phyloP scores from a whole-genome alignment of 2,113 vertebrate genomes.

The Sinocyclocheilus anshuiensis region DNA sequence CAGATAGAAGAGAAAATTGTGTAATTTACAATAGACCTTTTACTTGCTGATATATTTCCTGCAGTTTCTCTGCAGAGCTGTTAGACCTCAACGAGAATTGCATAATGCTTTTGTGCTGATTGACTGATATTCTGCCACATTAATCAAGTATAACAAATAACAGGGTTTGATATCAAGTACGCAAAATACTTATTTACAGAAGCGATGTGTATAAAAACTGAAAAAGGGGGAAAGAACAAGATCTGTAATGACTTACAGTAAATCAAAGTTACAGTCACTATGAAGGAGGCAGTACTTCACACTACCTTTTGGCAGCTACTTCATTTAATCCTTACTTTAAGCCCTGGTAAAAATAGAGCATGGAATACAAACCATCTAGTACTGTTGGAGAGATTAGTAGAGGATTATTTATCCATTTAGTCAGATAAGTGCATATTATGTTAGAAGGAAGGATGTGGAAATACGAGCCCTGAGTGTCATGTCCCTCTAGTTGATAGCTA shows the following conservation, averaged over 20 bases:
- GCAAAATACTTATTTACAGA: not conserved
- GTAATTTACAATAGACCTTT: conserved; percentile 29
- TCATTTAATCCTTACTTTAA: conserved; percentile 67
- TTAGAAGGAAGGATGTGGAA: conserved; percentile 33
- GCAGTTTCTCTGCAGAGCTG: conserved; percentile 9
- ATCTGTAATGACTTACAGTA: conserved; percentile 28
- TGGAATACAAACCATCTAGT: conserved; percentile 52
- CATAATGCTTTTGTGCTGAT: conserved; percentile 9
- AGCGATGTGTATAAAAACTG: not conserved
- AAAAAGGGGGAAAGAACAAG: conserved; percentile 7
- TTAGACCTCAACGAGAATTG: not conserved
- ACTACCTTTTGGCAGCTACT: conserved; percentile 39
- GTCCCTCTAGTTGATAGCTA: not conserved
- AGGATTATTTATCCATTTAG: conserved; percentile 66
- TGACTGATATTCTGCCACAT: not conserved
- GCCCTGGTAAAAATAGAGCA: conserved; percentile 68
- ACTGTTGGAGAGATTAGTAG: conserved; percentile 61
- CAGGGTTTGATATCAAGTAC: not conserved
- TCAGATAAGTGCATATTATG: conserved; percentile 53
- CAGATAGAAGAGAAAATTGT: not conserved
- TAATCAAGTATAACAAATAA: not conserved
- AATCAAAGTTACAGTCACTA: conserved; percentile 46
- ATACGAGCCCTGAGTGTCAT: not conserved
- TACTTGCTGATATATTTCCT: conserved; percentile 21
- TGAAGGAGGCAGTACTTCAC: conserved; percentile 30